Evolutionary conservation across 2,797 vertebrate genomes (phyloP).

Genomic region (Sciaenops ocellatus): DNA sequence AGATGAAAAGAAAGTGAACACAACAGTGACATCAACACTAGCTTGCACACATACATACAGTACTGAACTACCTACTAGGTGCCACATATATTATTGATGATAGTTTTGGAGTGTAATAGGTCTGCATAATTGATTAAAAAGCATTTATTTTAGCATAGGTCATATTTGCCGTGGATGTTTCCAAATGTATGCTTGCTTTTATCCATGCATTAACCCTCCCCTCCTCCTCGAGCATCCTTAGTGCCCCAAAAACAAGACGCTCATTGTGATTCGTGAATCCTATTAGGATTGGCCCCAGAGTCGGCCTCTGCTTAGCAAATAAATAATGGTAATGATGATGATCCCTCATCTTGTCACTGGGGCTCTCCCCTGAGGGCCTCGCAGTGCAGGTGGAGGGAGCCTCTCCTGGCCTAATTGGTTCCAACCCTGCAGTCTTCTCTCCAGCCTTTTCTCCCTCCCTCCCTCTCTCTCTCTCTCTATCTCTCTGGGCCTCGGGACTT

Average conservation of each 20-base stretch:
- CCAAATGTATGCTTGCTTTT: conserved; percentile 47
- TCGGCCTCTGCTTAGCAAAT: conserved; percentile 88
- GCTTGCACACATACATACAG: not conserved
- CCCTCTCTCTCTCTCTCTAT: not conserved
- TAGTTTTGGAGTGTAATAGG: conserved; percentile 25
- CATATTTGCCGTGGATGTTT: conserved; percentile 41
- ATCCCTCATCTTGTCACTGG: conserved; percentile 88
- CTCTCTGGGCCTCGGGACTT: not conserved
- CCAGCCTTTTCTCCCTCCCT: conserved; percentile 65
- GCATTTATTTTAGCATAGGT: conserved; percentile 43
- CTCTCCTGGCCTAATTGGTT: conserved; percentile 86
- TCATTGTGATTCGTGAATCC: conserved; percentile 85
- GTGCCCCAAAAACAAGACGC: conserved; percentile 68
- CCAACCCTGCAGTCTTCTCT: conserved; percentile 85
- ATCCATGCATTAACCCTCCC: conserved; percentile 57
- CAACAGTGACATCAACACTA: not conserved
- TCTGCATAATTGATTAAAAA: conserved; percentile 59
- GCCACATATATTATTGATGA: conserved; percentile 53
- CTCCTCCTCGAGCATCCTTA: conserved; percentile 32
- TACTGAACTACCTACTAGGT: conserved; percentile 18
- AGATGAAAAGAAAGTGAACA: not conserved
- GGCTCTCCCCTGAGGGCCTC: conserved; percentile 80
- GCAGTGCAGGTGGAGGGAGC: conserved; percentile 81
- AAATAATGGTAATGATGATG: conserved; percentile 91
- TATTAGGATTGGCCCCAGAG: conserved; percentile 86